Evolutionary conservation across 92 coral and sea anemone genomes (phyloP), one percentile per base, ranked within the genome.

Genomic region (Parazoanthus swiftii): DNA sequence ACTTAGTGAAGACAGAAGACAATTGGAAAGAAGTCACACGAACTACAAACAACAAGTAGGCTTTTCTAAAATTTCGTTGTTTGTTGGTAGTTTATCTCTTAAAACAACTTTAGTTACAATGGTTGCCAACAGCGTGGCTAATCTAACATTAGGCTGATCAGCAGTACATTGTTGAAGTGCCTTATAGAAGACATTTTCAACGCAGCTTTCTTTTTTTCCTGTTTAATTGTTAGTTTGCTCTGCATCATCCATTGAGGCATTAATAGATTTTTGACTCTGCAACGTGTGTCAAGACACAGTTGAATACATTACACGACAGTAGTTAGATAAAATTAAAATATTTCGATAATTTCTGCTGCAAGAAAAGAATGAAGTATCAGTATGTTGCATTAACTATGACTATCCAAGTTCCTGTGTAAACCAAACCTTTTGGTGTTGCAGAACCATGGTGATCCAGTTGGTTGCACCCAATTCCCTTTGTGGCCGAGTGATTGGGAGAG

Each of bases 401-500:
- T 35, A 71, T 26, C 65, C 51, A 10, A 8, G 25, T 4, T 35
- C 37, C 25, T 39, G 16, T 68, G 50, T 1, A 37, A 38, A 63
- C 23, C 7, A 76, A 14, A 76, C 6, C 14, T 65, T 3, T 79
- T 46, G 79, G 63, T n/a, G 71, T 83, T 89, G 13, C 70, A 97
- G 99, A 89, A 93, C 97, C 46, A 95, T 97, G 91, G 96, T 95
- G 36, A 91, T 94, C 48, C 99, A 97, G 71, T 76, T 97, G 66
- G 93, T 98, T 0, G 99, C 99, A 54, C 99, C 99, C 38, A 97
- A 97, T 82, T 95, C 99, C 48, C 90, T 97, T 7, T 97, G 99
- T 86, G 99, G 99, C 16, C 95, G 99, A 38, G 99, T 97, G 37
- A 97, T 97, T 37, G 99, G 99, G 38, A 89, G 99, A 90, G 99